Evolutionary conservation across 2,113 vertebrate genomes (phyloP).

Genomic region (Brienomyrus brachyistius): DNA sequence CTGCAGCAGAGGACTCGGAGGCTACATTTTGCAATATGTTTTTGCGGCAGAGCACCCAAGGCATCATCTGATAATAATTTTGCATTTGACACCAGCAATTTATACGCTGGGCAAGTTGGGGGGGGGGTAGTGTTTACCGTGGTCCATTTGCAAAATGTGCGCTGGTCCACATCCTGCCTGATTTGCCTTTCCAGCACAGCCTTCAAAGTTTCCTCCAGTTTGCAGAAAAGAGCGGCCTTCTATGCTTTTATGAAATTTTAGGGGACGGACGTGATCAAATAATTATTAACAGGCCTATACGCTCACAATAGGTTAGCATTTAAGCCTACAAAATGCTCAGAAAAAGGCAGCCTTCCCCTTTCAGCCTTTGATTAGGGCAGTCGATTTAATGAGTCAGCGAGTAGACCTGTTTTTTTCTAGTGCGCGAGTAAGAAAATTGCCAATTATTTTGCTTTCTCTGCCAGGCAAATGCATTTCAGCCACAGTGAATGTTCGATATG

Average conservation of each 20-base stretch:
- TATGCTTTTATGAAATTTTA: not conserved
- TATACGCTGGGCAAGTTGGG: not conserved
- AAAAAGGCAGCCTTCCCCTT: not conserved
- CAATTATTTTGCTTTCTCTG: conserved; percentile 3
- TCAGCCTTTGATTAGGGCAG: not conserved
- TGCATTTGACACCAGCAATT: not conserved
- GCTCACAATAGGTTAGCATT: not conserved
- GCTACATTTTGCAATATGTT: not conserved
- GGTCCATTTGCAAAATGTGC: not conserved
- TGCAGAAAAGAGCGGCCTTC: not conserved
- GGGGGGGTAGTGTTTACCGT: not conserved
- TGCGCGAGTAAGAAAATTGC: not conserved
- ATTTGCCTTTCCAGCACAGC: not conserved
- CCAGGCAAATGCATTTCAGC: not conserved
- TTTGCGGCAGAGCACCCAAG: not conserved
- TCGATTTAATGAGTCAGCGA: conserved; percentile 1
- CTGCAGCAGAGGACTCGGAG: not conserved
- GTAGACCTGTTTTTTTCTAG: not conserved
- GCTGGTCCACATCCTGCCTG: not conserved
- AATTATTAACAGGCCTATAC: not conserved
- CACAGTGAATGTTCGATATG: not conserved
- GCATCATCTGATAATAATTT: not conserved
- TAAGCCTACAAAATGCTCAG: not conserved
- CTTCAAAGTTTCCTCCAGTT: not conserved
- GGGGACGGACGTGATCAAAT: not conserved